Conservation (phyloP, 2,888 invertebrate species). For the Adelognathus sp. region DNA sequence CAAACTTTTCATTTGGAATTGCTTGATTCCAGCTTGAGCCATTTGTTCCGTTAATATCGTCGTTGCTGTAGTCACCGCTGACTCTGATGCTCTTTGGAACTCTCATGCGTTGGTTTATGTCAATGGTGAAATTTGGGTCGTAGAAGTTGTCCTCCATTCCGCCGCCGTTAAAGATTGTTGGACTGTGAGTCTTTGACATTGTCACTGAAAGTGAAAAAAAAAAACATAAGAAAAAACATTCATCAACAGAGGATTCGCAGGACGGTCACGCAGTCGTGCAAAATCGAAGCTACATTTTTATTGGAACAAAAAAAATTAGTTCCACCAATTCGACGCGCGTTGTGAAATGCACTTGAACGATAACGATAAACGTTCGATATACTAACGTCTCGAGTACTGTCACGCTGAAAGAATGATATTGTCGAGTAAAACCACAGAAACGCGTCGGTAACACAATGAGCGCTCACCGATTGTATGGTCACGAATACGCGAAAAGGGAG, state of each 20-base stretch:
- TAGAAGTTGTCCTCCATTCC: slow-evolving; percentile 83
- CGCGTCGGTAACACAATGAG: no score
- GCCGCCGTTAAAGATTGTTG: slow-evolving; percentile 85
- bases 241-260: neutral
- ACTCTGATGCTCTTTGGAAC: slow-evolving; percentile 91
- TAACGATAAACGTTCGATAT: no score
- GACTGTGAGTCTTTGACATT: slow-evolving; percentile 86
- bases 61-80: slow-evolving; percentile 86
- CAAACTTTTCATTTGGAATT: slow-evolving; percentile 85
- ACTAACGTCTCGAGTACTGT: no score
- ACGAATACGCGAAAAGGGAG: no score
- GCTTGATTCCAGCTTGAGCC: slow-evolving; percentile 84
- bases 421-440: no score
- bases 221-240: neutral
- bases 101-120: slow-evolving; percentile 91
- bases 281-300: no score
- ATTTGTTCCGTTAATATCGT: slow-evolving; percentile 85
- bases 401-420: no score
- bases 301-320: no score
- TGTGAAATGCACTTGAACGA: no score
- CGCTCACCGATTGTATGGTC: no score
- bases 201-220: slow-evolving; percentile 63
- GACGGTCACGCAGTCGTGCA: no score
- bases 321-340: no score
- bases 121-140: slow-evolving; percentile 89